Conservation (phyloP, 2,888 invertebrate species). For the Entomobrya multifasciata region DNA sequence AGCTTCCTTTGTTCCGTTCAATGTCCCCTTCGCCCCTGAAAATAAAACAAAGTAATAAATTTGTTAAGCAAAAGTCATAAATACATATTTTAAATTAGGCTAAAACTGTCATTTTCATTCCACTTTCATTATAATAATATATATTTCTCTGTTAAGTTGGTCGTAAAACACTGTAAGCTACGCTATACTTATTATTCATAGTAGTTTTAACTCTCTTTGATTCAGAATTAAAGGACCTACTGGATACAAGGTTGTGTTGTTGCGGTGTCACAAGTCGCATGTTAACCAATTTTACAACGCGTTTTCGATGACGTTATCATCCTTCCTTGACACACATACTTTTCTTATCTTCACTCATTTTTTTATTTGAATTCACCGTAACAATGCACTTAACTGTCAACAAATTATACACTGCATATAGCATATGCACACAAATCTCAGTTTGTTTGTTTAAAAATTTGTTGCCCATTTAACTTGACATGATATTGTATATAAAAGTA, state of each 20-base stretch:
- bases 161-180: neutral
- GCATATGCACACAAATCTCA: no score
- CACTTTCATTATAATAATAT: neutral
- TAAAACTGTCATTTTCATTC: neutral
- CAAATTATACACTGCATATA: conserved; percentile 24
- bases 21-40: conserved; percentile 77
- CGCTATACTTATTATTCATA: neutral
- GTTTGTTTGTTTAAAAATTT: conserved; percentile 30
- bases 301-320: conserved; percentile 1
- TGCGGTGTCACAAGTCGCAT: conserved; percentile 4
- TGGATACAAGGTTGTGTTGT: no score
- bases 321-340: conserved; percentile 39
- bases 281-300: conserved; percentile 10
- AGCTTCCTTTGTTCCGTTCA: conserved; percentile 60
- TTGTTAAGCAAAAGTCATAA: neutral
- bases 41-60: conserved; percentile 11
- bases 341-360: conserved; percentile 19
- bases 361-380: neutral
- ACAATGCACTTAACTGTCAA: conserved; percentile 19
- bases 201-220: neutral
- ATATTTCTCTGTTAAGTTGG: no score
- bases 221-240: neutral
- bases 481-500: neutral
- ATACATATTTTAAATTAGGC: neutral
- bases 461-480: conserved; percentile 38